A percentile compares a stretch with the other conserved stretches of the same genome.
Evolutionary conservation across 2,797 vertebrate genomes (phyloP).

Genomic region (Aphelocoma californica): DNA sequence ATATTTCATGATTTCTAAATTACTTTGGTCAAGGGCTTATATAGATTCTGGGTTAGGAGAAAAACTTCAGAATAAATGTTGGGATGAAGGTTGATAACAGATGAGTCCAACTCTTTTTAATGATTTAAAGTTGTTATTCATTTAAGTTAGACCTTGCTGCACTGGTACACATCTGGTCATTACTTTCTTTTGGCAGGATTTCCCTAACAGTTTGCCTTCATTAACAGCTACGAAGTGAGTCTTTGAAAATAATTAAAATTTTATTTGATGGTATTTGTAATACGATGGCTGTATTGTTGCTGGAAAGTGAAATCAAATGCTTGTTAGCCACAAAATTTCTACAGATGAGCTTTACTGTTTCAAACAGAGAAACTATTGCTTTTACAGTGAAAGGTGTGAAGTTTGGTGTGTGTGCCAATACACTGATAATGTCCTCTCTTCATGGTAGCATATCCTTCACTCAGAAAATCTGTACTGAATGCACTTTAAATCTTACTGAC

Average conservation of each 20-base stretch:
- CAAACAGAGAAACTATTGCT: background rate
- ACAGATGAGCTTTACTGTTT: background rate
- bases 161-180: constrained; percentile 33
- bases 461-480: background rate
- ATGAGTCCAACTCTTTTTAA: background rate
- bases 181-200: constrained; percentile 26
- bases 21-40: background rate
- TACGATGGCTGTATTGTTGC: background rate
- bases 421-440: background rate
- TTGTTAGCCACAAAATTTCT: background rate
- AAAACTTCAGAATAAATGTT: background rate
- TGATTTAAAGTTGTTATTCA: background rate
- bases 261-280: constrained; percentile 7
- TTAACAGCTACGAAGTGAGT: constrained; percentile 44
- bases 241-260: constrained; percentile 40
- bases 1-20: background rate
- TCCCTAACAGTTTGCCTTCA: background rate
- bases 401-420: background rate
- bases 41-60: background rate
- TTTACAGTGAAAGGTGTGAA: background rate
- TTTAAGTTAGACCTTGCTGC: background rate
- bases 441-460: background rate
- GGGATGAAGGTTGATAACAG: background rate
- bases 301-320: constrained; percentile 36
- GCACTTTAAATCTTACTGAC: background rate